Percentiles rank a stretch among this genome's conserved stretches.
These are phyloP conservation scores for Drosophila maculinotata DNA, from an alignment of 2,888 invertebrate species.

Conservation along the genomic window DNA sequence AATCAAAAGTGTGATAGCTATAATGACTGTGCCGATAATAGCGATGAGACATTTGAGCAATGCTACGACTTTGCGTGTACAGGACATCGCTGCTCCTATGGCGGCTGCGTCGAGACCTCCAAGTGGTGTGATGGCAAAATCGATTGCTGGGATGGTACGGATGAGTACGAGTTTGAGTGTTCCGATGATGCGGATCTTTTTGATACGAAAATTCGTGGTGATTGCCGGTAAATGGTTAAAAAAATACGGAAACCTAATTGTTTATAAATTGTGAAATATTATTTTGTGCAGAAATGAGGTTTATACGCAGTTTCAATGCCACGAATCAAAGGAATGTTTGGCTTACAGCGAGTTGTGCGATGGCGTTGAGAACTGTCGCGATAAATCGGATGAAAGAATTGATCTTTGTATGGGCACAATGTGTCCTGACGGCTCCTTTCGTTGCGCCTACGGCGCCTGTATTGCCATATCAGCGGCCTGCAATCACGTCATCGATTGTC, in stretches of 20 bases:
- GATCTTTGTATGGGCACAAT: constrained; percentile 59
- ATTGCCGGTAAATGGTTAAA: constrained; percentile 6
- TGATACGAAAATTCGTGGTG: not conserved
- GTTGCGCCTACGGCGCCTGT: constrained; percentile 76
- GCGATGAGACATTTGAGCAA: constrained; percentile 36
- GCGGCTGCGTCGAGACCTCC: constrained; percentile 6
- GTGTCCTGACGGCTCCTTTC: constrained; percentile 67
- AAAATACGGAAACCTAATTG: not conserved
- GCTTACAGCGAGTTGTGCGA: constrained; percentile 10
- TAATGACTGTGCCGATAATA: constrained; percentile 32
- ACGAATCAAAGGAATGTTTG: constrained; percentile 14
- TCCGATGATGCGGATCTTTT: accelerated
- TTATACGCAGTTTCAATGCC: constrained; percentile 18
- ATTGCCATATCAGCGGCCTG: constrained; percentile 26
- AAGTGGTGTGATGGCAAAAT: constrained; percentile 13
- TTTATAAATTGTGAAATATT: not conserved
- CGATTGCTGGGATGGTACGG: constrained; percentile 40
- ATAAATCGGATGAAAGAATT: constrained; percentile 72
- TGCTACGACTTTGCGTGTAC: constrained; percentile 22
- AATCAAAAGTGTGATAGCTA: constrained; percentile 13
- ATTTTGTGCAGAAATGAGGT: not conserved
- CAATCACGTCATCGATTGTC: constrained; percentile 32
- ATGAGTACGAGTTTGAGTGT: constrained; percentile 23
- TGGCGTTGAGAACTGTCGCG: constrained; percentile 57
- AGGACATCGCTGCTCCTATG: constrained; percentile 23